phyloP scores from a whole-genome alignment of 2,888 invertebrate genomes.

The Ochropleura leucogaster region DNA sequence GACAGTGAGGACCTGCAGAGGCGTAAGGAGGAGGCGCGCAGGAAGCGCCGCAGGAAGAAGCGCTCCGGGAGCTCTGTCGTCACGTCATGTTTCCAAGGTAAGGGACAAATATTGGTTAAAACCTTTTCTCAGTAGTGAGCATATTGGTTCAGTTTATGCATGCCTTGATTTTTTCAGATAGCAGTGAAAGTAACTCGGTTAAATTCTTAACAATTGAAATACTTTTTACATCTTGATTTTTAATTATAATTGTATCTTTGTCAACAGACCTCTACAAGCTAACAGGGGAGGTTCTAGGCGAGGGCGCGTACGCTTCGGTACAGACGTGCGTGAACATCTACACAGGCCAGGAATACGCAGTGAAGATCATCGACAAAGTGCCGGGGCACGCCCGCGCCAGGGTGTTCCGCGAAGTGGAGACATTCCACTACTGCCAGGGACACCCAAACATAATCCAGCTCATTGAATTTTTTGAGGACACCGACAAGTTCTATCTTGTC shows the following conservation, averaged over 20 bases:
- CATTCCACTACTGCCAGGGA: conserved; percentile 99
- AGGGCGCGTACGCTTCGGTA: conserved; percentile 99
- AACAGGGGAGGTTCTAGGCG: conserved; percentile 98
- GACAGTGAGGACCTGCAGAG: conserved; percentile 92
- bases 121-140: conserved; percentile 37
- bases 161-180: conserved; percentile 32
- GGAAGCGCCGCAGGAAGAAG: conserved; percentile 97
- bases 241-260: conserved; percentile 54
- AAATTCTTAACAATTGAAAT: conserved; percentile 3
- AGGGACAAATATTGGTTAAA: conserved; percentile 34
- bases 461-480: conserved; percentile 99
- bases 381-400: conserved; percentile 98
- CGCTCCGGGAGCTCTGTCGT: conserved; percentile 96
- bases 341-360: conserved; percentile 98
- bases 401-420: conserved; percentile 99
- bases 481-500: conserved; percentile 98
- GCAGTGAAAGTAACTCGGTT: conserved; percentile 6
- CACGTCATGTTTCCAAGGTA: conserved; percentile 97
- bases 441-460: conserved; percentile 99
- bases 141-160: conserved; percentile 38
- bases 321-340: conserved; percentile 97
- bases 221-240: background rate
- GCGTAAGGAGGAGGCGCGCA: conserved; percentile 96
- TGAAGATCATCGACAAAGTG: conserved; percentile 99
- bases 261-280: conserved; percentile 97